Evolutionary conservation across 1,140 invertebrate species (phyloP).

Genomic region (Drosophila repletoides): DNA sequence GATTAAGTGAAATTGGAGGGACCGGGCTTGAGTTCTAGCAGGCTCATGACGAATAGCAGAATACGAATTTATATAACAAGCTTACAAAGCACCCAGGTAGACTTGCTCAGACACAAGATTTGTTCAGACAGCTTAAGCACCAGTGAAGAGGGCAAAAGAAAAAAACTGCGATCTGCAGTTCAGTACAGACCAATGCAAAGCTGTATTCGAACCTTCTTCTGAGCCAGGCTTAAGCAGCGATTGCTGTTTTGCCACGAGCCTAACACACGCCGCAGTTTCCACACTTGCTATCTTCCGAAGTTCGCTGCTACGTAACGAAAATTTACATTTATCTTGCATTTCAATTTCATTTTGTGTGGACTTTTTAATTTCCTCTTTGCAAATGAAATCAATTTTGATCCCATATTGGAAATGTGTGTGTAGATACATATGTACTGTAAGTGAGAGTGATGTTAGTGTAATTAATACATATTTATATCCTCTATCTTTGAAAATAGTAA

Average conservation of each 20-base stretch:
- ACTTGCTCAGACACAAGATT: slow-evolving; percentile 16
- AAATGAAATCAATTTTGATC: slow-evolving; percentile 80
- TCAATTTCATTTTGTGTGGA: slow-evolving; percentile 78
- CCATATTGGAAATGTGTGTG: slow-evolving; percentile 19
- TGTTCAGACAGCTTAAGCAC: slow-evolving; percentile 27
- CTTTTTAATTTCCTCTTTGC: slow-evolving; percentile 78
- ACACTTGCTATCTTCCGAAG: slow-evolving; percentile 62
- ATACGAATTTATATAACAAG: slow-evolving; percentile 22
- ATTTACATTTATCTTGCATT: slow-evolving; percentile 80
- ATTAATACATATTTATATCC: too few species aligned
- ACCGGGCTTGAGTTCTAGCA: slow-evolving; percentile 45
- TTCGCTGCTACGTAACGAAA: slow-evolving; percentile 61
- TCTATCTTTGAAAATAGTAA: too few species aligned
- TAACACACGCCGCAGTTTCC: slow-evolving; percentile 76
- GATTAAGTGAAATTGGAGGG: slow-evolving; percentile 50
- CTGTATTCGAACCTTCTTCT: slow-evolving; percentile 19
- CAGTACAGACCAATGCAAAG: slow-evolving; percentile 20
- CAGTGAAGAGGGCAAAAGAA: not conserved
- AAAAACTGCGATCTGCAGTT: slow-evolving; percentile 31
- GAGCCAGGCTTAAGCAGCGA: slow-evolving; percentile 12
- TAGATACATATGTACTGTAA: slow-evolving; percentile 15
- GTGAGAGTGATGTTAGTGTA: too few species aligned
- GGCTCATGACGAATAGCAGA: slow-evolving; percentile 75
- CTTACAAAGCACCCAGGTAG: slow-evolving; percentile 32
- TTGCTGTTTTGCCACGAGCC: slow-evolving; percentile 74